phyloP scores from a whole-genome alignment of 1,140 invertebrate species.

The Cecropterus lyciades region DNA sequence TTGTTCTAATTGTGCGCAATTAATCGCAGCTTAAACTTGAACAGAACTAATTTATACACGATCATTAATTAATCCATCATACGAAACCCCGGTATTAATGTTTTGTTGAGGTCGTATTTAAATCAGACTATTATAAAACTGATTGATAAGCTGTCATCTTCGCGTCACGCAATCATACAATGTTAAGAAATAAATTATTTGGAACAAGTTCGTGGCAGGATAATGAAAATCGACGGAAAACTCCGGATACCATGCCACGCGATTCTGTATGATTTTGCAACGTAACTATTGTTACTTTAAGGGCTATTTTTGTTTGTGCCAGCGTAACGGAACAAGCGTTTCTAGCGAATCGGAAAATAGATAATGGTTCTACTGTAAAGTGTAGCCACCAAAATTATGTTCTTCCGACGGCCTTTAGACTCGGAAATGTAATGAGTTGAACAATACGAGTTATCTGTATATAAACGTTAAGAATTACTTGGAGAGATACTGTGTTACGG shows the following conservation, averaged over 20 bases:
- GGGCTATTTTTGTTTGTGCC: constrained; percentile 37
- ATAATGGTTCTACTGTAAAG: constrained; percentile 67
- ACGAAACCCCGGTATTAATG: constrained; percentile 5
- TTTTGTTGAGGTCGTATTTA: neutral
- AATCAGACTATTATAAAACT: constrained; percentile 15
- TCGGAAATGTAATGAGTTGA: constrained; percentile 60
- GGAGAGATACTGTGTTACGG: no score
- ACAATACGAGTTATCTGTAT: constrained; percentile 41
- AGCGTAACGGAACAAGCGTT: constrained; percentile 53
- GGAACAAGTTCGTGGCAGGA: constrained; percentile 38
- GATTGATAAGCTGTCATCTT: constrained; percentile 34
- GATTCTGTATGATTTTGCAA: constrained; percentile 27
- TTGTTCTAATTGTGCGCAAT: no score
- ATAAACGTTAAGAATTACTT: constrained; percentile 7
- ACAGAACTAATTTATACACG: neutral
- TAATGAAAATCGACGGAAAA: constrained; percentile 64
- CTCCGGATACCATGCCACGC: constrained; percentile 42
- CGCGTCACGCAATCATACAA: constrained; percentile 20
- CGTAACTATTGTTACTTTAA: constrained; percentile 31
- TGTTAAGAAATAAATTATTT: constrained; percentile 21
- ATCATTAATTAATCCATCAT: constrained; percentile 29
- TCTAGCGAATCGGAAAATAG: constrained; percentile 70
- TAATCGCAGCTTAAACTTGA: no score
- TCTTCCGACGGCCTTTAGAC: constrained; percentile 72
- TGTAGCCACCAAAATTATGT: constrained; percentile 68